Conservation (phyloP, 2,113 vertebrate species). For the Oreotrochilus melanogaster region DNA sequence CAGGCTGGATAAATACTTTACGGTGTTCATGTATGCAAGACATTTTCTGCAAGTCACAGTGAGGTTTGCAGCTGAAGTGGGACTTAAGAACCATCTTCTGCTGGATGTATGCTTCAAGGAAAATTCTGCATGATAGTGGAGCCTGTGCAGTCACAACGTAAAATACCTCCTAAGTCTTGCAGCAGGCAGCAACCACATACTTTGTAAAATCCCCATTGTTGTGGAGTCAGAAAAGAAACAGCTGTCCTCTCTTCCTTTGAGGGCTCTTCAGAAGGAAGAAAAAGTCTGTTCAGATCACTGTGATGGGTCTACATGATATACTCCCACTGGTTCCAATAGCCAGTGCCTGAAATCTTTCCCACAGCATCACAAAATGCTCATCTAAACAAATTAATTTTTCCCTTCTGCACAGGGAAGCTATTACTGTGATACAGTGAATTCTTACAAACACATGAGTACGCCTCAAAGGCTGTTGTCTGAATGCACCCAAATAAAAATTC, state of each 20-base stretch:
- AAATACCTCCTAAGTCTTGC: not conserved
- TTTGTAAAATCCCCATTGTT: not conserved
- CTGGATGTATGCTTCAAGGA: not conserved
- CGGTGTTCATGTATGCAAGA: not conserved
- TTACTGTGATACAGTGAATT: not conserved
- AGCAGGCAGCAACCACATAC: not conserved
- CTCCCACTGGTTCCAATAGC: not conserved
- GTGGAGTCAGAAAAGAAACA: not conserved
- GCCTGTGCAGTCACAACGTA: not conserved
- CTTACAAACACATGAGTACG: not conserved
- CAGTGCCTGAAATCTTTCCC: not conserved
- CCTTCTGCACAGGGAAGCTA: not conserved
- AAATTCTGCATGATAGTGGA: not conserved
- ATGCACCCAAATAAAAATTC: not conserved
- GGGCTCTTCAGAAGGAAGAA: not conserved
- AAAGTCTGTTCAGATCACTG: not conserved
- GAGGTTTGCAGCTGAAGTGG: not conserved
- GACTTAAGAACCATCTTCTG: not conserved
- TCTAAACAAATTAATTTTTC: not conserved
- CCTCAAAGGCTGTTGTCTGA: not conserved
- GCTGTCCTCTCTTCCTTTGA: not conserved
- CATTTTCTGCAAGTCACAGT: rapidly evolving
- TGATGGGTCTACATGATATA: not conserved
- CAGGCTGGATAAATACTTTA: not conserved
- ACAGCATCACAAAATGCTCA: not conserved